Evolutionary conservation across 2,797 vertebrate species (phyloP), one percentile per base, ranked within the genome.

Genomic region (Myripristis jacobus): DNA sequence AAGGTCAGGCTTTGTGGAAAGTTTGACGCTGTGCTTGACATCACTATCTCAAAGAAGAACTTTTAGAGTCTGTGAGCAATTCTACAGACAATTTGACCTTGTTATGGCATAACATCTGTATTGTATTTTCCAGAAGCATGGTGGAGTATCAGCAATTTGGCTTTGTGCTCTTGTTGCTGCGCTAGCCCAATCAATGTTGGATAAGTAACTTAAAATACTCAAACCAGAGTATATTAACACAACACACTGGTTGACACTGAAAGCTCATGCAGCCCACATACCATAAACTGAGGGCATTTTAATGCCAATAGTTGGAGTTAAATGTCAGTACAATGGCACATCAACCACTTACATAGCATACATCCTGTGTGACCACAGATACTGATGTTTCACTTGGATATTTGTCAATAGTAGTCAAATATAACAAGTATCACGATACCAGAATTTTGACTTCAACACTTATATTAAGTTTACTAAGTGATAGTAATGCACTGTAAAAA

Each of bases 1-100:
- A 80, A 79, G 70, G 81, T 80, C 53, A 29, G 66, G 31, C 38
- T 66, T n/a, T 61, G 58, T 71, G 44, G 79, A 78, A 67, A 47
- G 38, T 60, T 77, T 75, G 47, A 79, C 75, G 77, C 15, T 36
- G 2, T 3, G 25, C 46, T 48, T 19, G 29, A 41, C 36, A 53
- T 82, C 22, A 65, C 24, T n/a, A n/a, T n/a, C n/a, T n/a, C n/a
- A n/a, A n/a, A n/a, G n/a, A n/a, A n/a, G n/a, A n/a, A n/a, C n/a
- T n/a, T n/a, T n/a, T n/a, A n/a, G n/a, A n/a, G n/a, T n/a, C n/a
- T 66, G 10, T 51, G 18, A 29, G 18, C 52, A 69, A 46, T 61
- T 43, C 54, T 12, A 31, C 12, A 68, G 50, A 7, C 38, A 22
- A 36, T 68, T n/a, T 77, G 43, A 51, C 48, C 43, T 61, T 58